Conservation (phyloP, 2,797 vertebrate genomes). For the Chaenodraco wilsoni region DNA sequence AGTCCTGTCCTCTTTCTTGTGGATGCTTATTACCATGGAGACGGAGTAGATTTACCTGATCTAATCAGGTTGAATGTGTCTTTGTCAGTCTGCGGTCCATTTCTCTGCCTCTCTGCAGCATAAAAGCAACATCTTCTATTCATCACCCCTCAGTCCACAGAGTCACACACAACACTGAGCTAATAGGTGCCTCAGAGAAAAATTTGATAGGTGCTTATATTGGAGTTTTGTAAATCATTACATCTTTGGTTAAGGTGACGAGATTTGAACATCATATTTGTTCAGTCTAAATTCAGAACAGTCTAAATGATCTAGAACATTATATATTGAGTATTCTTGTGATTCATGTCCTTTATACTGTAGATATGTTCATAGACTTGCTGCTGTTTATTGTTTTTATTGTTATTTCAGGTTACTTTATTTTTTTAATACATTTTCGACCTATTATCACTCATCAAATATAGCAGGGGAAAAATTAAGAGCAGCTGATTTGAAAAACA, state of each 20-base stretch:
- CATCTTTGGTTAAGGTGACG: background rate
- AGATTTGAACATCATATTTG: no score
- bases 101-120: constrained; percentile 27
- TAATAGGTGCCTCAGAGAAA: background rate
- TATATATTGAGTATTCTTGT: no score
- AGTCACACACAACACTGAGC: background rate
- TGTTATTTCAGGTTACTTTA: no score
- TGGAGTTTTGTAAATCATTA: background rate
- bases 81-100: constrained; percentile 37
- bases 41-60: constrained; percentile 47
- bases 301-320: no score
- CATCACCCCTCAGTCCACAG: constrained; percentile 3
- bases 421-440: no score
- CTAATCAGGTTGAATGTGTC: constrained; percentile 47
- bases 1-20: constrained; percentile 41
- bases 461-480: no score
- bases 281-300: no score
- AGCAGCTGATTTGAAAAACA: no score
- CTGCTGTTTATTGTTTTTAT: no score
- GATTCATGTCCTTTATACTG: no score
- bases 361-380: no score
- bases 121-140: constrained; percentile 31
- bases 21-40: constrained; percentile 61
- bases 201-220: background rate
- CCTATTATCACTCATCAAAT: no score